A percentile compares a stretch with the other conserved stretches of the same genome.
phyloP scores from a whole-genome alignment of 2,888 invertebrate genomes.

The Campopleginae sp. region DNA sequence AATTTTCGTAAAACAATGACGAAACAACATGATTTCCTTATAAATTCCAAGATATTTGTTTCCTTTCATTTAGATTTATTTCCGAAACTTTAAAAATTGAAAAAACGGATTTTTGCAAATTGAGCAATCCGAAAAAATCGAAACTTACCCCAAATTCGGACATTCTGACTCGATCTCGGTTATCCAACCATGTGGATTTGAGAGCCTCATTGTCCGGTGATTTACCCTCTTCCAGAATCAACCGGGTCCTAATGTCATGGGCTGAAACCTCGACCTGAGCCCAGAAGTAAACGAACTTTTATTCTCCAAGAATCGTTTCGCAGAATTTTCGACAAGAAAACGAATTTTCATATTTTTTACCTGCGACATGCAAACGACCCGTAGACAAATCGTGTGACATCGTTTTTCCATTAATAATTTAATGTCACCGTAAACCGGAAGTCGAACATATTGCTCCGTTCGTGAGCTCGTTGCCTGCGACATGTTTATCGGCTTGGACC shows the following conservation, averaged over 20 bases:
- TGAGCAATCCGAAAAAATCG: background rate
- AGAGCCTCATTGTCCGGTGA: slow-evolving; percentile 7
- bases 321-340: background rate
- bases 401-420: slow-evolving; percentile 85
- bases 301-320: background rate
- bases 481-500: slow-evolving; percentile 78
- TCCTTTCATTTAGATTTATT: background rate
- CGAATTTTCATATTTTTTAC: slow-evolving; percentile 77
- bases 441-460: slow-evolving; percentile 86
- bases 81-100: background rate
- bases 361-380: slow-evolving; percentile 87
- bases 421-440: slow-evolving; percentile 87
- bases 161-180: background rate
- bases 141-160: slow-evolving; percentile 13
- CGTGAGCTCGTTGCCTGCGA: slow-evolving; percentile 71
- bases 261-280: slow-evolving; percentile 90
- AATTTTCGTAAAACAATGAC: background rate
- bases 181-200: slow-evolving; percentile 33
- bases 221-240: slow-evolving; percentile 80
- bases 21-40: background rate
- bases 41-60: background rate
- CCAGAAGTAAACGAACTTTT: slow-evolving; percentile 2
- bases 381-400: slow-evolving; percentile 85
- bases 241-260: slow-evolving; percentile 90
- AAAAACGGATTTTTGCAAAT: background rate